Percentiles rank a stretch among this genome's conserved stretches.
phyloP scores from a whole-genome alignment of 2,888 invertebrate genomes.

The Synergus umbraculus region DNA sequence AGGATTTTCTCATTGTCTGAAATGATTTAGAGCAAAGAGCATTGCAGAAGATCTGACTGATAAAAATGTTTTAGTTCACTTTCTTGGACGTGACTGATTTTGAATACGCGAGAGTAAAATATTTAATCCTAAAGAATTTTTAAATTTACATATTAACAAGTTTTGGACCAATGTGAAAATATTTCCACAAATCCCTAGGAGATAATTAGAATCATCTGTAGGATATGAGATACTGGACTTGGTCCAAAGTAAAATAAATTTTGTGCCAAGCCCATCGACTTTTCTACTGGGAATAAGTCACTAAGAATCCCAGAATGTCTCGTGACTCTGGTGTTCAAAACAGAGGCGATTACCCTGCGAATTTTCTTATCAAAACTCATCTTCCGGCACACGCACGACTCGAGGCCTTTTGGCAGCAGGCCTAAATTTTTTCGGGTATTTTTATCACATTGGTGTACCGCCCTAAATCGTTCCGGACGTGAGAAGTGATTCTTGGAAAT shows the following conservation, averaged over 20 bases:
- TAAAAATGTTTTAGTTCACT: neutral
- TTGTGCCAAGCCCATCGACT: neutral
- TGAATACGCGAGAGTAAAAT: neutral
- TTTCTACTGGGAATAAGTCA: conserved; percentile 3
- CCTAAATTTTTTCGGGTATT: conserved; percentile 73
- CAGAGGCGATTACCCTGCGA: conserved; percentile 44
- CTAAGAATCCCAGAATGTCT: neutral
- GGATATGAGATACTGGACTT: neutral
- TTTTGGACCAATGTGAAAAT: neutral
- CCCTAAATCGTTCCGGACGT: conserved; percentile 31
- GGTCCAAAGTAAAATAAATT: conserved; percentile 6
- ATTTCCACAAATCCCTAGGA: neutral
- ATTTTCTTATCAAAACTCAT: conserved; percentile 66
- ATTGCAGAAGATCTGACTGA: neutral
- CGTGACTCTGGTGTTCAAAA: neutral
- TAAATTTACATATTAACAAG: neutral
- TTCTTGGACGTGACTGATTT: neutral
- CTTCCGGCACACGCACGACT: conserved; percentile 42
- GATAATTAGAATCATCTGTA: neutral
- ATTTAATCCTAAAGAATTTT: neutral
- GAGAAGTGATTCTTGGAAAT: neutral
- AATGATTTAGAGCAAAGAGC: neutral
- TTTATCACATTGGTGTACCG: conserved; percentile 52
- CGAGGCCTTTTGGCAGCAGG: conserved; percentile 69
- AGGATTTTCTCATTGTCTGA: neutral